Conservation (phyloP, 2,888 invertebrate species). For the Synergus gifuensis region DNA sequence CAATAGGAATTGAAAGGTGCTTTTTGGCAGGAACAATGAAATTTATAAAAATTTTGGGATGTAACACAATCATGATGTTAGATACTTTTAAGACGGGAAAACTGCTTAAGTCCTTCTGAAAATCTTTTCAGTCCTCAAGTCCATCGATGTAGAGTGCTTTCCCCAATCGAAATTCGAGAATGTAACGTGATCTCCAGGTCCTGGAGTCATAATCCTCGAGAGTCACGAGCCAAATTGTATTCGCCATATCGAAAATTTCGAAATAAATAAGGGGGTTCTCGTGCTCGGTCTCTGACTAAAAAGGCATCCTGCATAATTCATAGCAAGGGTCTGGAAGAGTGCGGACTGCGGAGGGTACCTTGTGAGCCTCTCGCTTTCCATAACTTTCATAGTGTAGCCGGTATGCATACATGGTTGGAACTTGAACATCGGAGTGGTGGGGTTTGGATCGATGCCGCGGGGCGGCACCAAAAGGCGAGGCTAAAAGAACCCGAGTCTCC, state of each 20-base stretch:
- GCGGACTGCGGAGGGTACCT: background rate
- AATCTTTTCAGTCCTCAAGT: background rate
- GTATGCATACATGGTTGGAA: background rate
- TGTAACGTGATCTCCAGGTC: slow-evolving; percentile 21
- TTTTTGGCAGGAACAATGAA: no score
- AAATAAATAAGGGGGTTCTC: slow-evolving; percentile 37
- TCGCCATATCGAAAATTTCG: slow-evolving; percentile 31
- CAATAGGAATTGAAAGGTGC: no score
- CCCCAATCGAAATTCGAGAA: background rate
- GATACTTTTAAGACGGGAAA: no score
- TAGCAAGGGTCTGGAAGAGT: background rate
- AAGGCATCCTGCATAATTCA: slow-evolving; percentile 32
- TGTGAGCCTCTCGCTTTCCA: background rate
- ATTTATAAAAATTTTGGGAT: no score
- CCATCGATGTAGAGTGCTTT: background rate
- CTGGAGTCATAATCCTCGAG: slow-evolving; percentile 12
- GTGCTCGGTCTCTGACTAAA: slow-evolving; percentile 16
- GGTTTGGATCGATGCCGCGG: background rate
- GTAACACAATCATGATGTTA: no score
- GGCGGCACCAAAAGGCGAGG: slow-evolving; percentile 19
- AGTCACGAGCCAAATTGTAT: slow-evolving; percentile 1
- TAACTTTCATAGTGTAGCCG: slow-evolving; percentile 14
- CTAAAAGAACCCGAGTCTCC: background rate
- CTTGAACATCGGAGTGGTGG: background rate
- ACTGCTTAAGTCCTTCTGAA: background rate